Evolutionary conservation across 2,113 vertebrate genomes (phyloP).

Genomic region (Ceyx melanurus): DNA sequence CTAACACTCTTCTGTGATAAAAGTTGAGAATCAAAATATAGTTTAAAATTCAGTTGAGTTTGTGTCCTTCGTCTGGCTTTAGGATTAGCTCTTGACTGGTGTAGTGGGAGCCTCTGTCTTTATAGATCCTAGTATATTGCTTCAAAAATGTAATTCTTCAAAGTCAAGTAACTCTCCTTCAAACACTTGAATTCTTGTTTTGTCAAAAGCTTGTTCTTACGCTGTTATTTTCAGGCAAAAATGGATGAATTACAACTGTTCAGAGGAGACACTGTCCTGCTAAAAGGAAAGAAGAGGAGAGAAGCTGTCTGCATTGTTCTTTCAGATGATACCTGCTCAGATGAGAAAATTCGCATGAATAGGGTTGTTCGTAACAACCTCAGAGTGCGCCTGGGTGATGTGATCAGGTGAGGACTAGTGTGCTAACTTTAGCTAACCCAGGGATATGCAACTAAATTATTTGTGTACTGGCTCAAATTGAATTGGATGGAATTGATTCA

Average conservation of each 20-base stretch:
- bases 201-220: not conserved
- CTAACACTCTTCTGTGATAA: not conserved
- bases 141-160: not conserved
- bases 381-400: conserved; percentile 93
- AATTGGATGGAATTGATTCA: not conserved
- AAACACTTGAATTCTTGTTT: not conserved
- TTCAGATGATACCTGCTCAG: conserved; percentile 96
- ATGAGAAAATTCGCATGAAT: conserved; percentile 99
- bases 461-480: not conserved
- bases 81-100: not conserved
- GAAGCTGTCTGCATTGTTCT: conserved; percentile 81
- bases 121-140: not conserved
- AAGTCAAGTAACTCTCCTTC: not conserved
- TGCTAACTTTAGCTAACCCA: not conserved
- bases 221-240: conserved; percentile 81
- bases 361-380: conserved; percentile 98
- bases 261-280: conserved; percentile 95
- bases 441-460: not conserved
- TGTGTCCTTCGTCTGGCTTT: not conserved
- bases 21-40: not conserved
- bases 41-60: not conserved
- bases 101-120: not conserved
- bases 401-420: conserved; percentile 86
- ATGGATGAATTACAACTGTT: conserved; percentile 99
- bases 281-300: conserved; percentile 92